These are phyloP conservation scores for Diachasma alloeum DNA, from an alignment of 1,140 invertebrate genomes.

Conservation along the genomic window DNA sequence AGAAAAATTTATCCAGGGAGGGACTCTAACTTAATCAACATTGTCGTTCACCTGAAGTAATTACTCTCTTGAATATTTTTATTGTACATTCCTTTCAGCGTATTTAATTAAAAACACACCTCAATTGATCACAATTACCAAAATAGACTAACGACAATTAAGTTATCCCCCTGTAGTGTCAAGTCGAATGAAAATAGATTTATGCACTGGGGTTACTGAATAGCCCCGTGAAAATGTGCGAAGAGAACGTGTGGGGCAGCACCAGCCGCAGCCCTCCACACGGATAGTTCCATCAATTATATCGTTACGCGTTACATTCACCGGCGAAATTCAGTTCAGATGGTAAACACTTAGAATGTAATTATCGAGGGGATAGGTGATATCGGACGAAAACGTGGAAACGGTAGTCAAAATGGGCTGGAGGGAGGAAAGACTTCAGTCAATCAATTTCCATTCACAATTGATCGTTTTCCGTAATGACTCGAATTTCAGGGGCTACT, in stretches of 20 bases:
- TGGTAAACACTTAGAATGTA: not conserved
- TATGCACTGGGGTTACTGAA: not conserved
- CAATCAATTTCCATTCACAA: not conserved
- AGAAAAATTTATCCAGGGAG: too few relatives aligned
- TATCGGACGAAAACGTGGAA: not conserved
- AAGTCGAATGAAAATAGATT: not conserved
- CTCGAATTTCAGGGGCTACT: too few relatives aligned
- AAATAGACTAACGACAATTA: not conserved
- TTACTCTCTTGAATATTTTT: too few relatives aligned
- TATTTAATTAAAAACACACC: too few relatives aligned
- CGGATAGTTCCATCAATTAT: conserved; percentile 1
- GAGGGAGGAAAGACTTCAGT: not conserved
- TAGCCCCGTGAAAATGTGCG: too few relatives aligned
- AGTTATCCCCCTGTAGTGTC: not conserved
- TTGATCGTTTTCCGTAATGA: not conserved
- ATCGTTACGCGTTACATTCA: not conserved
- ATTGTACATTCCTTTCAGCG: too few relatives aligned
- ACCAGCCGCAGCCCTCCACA: not conserved
- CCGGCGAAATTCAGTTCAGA: not conserved
- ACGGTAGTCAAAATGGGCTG: not conserved
- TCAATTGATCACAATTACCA: too few relatives aligned
- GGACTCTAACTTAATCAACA: too few relatives aligned
- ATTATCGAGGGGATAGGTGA: not conserved
- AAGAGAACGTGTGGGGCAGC: not conserved
- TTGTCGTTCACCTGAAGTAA: too few relatives aligned